Conservation (phyloP, 2,888 invertebrate species). For the Heliconius erato region DNA sequence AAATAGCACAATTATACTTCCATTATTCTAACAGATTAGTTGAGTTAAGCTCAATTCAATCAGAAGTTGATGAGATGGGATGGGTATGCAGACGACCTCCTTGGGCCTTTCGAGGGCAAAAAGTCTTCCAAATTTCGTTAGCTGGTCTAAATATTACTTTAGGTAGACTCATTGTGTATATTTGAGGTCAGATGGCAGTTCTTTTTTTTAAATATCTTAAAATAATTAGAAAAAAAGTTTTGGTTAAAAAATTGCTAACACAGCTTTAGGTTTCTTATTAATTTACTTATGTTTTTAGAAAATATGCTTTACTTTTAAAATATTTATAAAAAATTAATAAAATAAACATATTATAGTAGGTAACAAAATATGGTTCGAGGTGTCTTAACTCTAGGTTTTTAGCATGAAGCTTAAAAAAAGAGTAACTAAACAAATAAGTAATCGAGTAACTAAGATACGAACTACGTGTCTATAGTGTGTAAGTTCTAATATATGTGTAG, state of each 20-base stretch:
- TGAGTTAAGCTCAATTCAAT: slow-evolving; percentile 14
- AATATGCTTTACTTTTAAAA: too few relatives aligned
- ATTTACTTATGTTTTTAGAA: not conserved
- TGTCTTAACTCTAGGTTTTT: too few relatives aligned
- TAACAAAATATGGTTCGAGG: too few relatives aligned
- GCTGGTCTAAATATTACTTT: not conserved
- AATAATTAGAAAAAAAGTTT: not conserved
- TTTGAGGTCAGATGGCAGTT: not conserved
- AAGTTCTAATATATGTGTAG: too few relatives aligned
- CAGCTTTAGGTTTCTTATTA: not conserved
- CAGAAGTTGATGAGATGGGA: slow-evolving; percentile 15
- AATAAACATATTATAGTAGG: not conserved
- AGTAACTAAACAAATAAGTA: not conserved
- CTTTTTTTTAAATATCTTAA: not conserved
- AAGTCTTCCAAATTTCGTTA: not conserved
- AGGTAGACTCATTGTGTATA: not conserved
- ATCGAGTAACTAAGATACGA: not conserved
- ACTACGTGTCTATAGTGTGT: too few relatives aligned
- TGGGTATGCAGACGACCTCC: slow-evolving; percentile 6
- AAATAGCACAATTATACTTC: slow-evolving; percentile 5
- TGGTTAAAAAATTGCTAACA: not conserved
- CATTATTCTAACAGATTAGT: slow-evolving; percentile 8
- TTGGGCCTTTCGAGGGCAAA: slow-evolving; percentile 1
- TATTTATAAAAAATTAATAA: not conserved
- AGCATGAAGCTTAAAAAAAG: too few relatives aligned